These are phyloP conservation scores for Saiga tatarica DNA, from an alignment of 2,113 vertebrate species.

Conservation along the genomic window DNA sequence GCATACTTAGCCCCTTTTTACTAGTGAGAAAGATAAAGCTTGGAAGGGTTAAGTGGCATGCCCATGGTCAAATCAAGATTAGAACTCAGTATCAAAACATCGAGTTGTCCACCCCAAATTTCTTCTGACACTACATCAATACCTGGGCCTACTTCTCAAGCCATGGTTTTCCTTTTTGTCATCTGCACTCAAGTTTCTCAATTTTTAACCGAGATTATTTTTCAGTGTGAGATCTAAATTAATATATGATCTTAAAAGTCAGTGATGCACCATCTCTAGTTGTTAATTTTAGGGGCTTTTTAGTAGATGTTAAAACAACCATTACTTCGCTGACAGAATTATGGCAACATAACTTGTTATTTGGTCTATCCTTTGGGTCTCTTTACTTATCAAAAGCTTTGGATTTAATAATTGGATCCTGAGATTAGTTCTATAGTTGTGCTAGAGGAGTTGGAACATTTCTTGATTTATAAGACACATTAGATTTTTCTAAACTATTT, in stretches of 20 bases:
- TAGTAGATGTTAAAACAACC: neutral
- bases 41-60: neutral
- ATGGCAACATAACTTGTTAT: neutral
- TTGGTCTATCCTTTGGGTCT: slow-evolving; percentile 10
- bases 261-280: neutral
- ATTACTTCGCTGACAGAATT: neutral
- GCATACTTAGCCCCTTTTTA: neutral
- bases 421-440: neutral
- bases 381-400: slow-evolving; percentile 13
- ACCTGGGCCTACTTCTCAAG: neutral
- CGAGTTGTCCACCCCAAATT: neutral
- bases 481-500: slow-evolving; percentile 41
- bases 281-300: slow-evolving; percentile 8
- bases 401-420: slow-evolving; percentile 40
- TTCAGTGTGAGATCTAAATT: neutral
- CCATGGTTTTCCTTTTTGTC: neutral
- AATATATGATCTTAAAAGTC: neutral
- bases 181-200: neutral
- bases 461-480: slow-evolving; percentile 40
- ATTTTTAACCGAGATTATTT: neutral
- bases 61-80: neutral
- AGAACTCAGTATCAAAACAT: neutral
- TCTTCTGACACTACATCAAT: neutral
- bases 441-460: neutral
- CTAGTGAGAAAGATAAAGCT: neutral